Base-by-base conservation (phyloP, 2,797 vertebrate species). In the Aphelocoma californica region DNA sequence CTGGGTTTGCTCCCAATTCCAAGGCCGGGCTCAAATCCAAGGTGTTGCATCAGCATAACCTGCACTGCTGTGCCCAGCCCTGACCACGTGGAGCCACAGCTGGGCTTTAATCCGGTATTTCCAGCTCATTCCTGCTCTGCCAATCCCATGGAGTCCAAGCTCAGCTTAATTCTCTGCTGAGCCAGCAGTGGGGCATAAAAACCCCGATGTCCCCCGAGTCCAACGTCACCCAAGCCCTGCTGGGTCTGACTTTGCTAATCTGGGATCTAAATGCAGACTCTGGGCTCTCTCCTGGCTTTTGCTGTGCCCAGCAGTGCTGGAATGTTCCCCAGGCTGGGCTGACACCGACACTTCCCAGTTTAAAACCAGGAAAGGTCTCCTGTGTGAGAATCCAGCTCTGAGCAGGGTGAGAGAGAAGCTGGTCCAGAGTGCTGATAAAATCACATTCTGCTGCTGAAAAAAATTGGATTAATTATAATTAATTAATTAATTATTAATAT, bases 151-250 rank as follows among this genome's bases (percentile, higher is more conserved):
- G n/a, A 40, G 6, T 16, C 62, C 78, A 31, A 61, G 15, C 57
- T 57, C 29, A 26, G 60, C 12, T 69, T 4, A 2, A 18, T 7
- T 45, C 64, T 7, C 50, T 70, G 42, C 79, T 38, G 74, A 85
- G 20, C 40, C 81, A 53, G 19, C 51, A 7, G 31, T 0, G 7
- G 8, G 67, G 42, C 15, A 3, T 2, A 26, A 51, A 24, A 58
- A 18, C 5, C 7, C 34, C 16, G 1, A 3, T 0, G 13, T 50
- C 24, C n/a, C 18, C 1, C 0, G 2, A 36, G 8, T 4, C 18
- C 29, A 15, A 0, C 6, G 0, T 31, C 64, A 3, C 72, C 45
- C n/a, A 10, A 9, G 7, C 25, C 31, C 45, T 36, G 58, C 80
- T 1, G 31, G 3, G 5, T 3, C 40, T 19, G 4, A 0, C 18